Percentiles rank a stretch among this genome's conserved stretches.
Evolutionary conservation across 2,113 vertebrate species (phyloP).

Genomic region (Arothron firmamentum): DNA sequence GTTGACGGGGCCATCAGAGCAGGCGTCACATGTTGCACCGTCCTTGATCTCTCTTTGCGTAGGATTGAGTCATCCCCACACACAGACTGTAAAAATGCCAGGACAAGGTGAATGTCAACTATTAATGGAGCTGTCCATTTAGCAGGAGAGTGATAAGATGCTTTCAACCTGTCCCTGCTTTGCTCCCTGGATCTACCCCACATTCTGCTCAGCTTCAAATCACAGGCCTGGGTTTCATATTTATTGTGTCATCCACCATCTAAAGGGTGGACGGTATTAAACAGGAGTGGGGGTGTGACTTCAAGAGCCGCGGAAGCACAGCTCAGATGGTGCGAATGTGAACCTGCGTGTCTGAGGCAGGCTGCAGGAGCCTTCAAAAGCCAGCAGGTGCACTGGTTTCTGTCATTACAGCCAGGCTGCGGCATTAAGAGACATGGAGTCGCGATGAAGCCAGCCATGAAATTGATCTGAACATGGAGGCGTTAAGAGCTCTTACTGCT

Average conservation of each 20-base stretch:
- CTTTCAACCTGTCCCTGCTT: conserved; percentile 31
- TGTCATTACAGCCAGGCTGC: conserved; percentile 9
- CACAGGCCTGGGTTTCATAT: conserved; percentile 25
- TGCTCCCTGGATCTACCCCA: conserved; percentile 23
- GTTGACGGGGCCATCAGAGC: conserved; percentile 35
- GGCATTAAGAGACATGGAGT: conserved; percentile 24
- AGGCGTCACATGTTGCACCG: conserved; percentile 26
- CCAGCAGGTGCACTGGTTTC: not conserved
- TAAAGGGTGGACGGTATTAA: conserved; percentile 21
- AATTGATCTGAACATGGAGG: conserved; percentile 57
- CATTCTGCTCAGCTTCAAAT: conserved; percentile 9
- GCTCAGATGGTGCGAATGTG: not conserved
- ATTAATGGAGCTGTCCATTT: conserved; percentile 56
- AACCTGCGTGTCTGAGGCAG: conserved; percentile 13
- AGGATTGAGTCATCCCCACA: conserved; percentile 46
- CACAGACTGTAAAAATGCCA: conserved; percentile 51
- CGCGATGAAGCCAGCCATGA: conserved; percentile 58
- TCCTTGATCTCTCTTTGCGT: conserved; percentile 46
- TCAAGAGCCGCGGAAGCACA: conserved; percentile 1
- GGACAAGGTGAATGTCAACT: conserved; percentile 40
- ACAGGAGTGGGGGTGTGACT: conserved; percentile 1
- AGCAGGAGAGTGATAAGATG: conserved; percentile 33
- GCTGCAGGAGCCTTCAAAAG: not conserved
- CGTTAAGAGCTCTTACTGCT: conserved; percentile 29
- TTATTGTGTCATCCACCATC: conserved; percentile 18